Evolutionary conservation across 2,888 invertebrate species (phyloP).

Genomic region (Drosophila phalerata): DNA sequence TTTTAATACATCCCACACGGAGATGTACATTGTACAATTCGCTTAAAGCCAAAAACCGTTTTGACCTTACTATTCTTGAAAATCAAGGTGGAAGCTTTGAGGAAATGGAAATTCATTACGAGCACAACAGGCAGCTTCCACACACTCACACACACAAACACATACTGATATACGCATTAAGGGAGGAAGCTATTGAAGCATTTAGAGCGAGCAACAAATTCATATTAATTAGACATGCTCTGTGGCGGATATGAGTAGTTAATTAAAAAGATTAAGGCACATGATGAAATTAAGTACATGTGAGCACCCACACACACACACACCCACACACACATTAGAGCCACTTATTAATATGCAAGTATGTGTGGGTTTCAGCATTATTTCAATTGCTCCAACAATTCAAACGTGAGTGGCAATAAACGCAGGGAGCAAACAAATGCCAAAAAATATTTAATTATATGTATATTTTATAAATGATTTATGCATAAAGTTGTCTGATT

Average conservation of each 20-base stretch:
- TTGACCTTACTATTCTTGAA: constrained; percentile 1
- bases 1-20: background rate
- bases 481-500: constrained; percentile 42
- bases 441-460: constrained; percentile 1
- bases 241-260: constrained; percentile 76
- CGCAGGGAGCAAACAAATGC: background rate
- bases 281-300: constrained; percentile 46
- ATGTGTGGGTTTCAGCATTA: constrained; percentile 11
- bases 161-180: background rate
- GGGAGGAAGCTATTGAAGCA: constrained; percentile 22
- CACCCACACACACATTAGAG: background rate
- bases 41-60: constrained; percentile 6
- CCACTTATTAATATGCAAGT: constrained; percentile 3
- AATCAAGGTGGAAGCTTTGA: constrained; percentile 24
- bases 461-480: constrained; percentile 24
- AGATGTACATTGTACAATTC: constrained; percentile 1
- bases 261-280: constrained; percentile 76
- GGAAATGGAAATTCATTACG: constrained; percentile 75
- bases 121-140: constrained; percentile 39
- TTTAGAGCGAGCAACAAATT: constrained; percentile 20
- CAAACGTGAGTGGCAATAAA: background rate
- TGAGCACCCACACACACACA: background rate
- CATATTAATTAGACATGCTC: constrained; percentile 75
- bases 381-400: constrained; percentile 4
- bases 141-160: constrained; percentile 18